Evolutionary conservation across 2,113 vertebrate species (phyloP).

Genomic region (Dasyprocta punctata): DNA sequence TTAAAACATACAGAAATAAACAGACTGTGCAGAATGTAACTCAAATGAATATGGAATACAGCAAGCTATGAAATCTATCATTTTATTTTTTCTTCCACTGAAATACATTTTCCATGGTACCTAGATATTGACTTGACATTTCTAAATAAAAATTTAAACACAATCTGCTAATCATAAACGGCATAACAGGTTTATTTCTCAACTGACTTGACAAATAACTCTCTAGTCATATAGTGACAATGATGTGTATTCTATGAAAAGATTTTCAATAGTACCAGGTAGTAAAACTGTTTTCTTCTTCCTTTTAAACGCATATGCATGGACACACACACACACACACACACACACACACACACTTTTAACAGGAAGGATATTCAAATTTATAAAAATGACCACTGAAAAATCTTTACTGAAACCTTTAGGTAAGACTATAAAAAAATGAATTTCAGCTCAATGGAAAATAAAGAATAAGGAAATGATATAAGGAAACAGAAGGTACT

Average conservation of each 20-base stretch:
- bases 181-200: constrained; percentile 24
- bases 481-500: neutral
- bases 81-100: constrained; percentile 47
- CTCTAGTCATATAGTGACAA: constrained; percentile 30
- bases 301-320: neutral
- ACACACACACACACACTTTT: neutral
- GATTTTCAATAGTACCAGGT: neutral
- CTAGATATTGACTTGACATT: neutral
- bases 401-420: neutral
- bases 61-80: neutral
- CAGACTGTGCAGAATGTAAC: constrained; percentile 1
- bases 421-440: neutral
- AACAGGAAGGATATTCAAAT: constrained; percentile 5
- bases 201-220: constrained; percentile 1
- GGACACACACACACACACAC: neutral
- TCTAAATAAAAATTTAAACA: constrained; percentile 38
- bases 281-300: constrained; percentile 38
- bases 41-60: neutral
- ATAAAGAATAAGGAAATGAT: neutral
- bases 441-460: constrained; percentile 20
- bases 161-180: constrained; percentile 39
- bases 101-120: neutral
- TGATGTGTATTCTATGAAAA: neutral
- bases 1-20: constrained; percentile 15
- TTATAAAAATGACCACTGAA: constrained; percentile 15